Percentiles rank a stretch among this genome's conserved stretches.
Evolutionary conservation across 2,888 invertebrate species (phyloP).

Genomic region (Trachelus troglodyta): DNA sequence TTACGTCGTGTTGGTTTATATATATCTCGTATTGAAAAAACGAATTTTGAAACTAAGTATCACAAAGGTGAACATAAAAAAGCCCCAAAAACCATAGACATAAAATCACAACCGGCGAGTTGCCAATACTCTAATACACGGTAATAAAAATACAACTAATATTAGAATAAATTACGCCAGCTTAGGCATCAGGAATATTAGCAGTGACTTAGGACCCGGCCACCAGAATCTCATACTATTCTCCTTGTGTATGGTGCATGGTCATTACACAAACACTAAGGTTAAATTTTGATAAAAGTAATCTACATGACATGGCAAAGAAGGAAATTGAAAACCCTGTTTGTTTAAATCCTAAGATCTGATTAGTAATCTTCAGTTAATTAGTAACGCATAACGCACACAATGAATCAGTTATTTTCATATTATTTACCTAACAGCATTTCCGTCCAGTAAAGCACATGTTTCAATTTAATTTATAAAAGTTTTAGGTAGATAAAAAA

Average conservation of each 20-base stretch:
- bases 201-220: slow-evolving; percentile 26
- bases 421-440: background rate
- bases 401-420: background rate
- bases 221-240: slow-evolving; percentile 30
- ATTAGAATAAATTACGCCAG: slow-evolving; percentile 47
- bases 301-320: background rate
- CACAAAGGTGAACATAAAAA: background rate
- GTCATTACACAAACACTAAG: background rate
- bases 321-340: background rate
- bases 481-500: too few relatives aligned
- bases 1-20: background rate
- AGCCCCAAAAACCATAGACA: background rate
- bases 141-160: slow-evolving; percentile 47
- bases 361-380: background rate
- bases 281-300: background rate
- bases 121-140: slow-evolving; percentile 42
- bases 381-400: background rate
- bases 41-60: background rate
- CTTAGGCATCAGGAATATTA: slow-evolving; percentile 47
- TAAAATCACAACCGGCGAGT: slow-evolving; percentile 56
- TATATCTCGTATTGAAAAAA: background rate
- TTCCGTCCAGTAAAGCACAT: background rate
- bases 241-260: slow-evolving; percentile 4
- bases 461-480: too few relatives aligned
- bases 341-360: background rate